phyloP scores from a whole-genome alignment of 2,113 vertebrate genomes.

The Pteropus alecto region DNA sequence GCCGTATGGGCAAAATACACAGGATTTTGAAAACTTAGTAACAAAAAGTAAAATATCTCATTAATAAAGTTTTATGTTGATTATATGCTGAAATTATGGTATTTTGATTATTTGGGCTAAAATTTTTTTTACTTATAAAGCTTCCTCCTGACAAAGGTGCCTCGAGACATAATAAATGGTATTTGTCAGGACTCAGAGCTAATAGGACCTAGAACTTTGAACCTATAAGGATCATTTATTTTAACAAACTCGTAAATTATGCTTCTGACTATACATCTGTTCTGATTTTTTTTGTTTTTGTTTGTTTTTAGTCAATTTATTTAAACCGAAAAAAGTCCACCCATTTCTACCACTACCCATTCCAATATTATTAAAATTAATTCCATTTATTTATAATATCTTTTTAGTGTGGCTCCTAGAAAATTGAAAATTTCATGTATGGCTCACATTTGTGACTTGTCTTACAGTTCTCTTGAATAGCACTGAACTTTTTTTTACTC shows the following conservation, averaged over 20 bases:
- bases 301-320: neutral
- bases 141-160: neutral
- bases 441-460: neutral
- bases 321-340: neutral
- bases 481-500: neutral
- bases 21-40: neutral
- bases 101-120: neutral
- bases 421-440: neutral
- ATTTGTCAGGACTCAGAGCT: neutral
- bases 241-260: neutral
- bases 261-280: neutral
- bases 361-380: neutral
- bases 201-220: neutral
- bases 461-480: neutral
- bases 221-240: neutral
- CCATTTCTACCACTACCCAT: no score
- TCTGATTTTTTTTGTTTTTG: neutral
- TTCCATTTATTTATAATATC: neutral
- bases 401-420: neutral
- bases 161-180: neutral
- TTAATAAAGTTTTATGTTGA: neutral
- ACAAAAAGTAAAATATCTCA: neutral
- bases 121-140: neutral
- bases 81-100: neutral
- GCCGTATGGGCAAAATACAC: rapidly evolving